phyloP scores from a whole-genome alignment of 2,797 vertebrate species.

The Odontamblyopus rebecca region DNA sequence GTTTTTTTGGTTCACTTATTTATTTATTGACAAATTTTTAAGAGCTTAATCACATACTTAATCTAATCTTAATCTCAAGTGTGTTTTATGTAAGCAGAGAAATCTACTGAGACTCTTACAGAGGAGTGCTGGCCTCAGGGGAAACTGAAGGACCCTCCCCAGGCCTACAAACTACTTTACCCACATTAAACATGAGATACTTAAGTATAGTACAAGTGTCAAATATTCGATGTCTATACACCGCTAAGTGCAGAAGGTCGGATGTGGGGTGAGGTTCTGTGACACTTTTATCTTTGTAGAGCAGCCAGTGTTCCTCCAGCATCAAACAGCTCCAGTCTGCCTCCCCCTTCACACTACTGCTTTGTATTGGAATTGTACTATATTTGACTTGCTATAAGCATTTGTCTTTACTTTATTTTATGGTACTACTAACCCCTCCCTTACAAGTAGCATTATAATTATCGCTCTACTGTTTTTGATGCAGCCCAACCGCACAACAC shows the following conservation, averaged over 20 bases:
- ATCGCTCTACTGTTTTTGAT: too few species aligned
- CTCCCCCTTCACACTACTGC: neutral
- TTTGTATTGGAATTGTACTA: neutral
- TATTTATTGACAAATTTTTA: too few species aligned
- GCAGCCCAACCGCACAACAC: too few species aligned
- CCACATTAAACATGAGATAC: neutral
- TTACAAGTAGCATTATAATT: too few species aligned
- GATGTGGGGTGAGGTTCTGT: conserved; percentile 12
- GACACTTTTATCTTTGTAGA: conserved; percentile 39
- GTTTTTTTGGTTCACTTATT: too few species aligned
- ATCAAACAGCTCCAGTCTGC: conserved; percentile 5
- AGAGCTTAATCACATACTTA: too few species aligned
- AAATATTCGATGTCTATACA: neutral
- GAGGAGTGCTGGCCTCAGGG: too few species aligned
- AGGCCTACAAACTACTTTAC: neutral
- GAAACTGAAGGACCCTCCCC: too few species aligned
- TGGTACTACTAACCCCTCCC: too few species aligned
- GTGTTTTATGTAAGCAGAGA: neutral
- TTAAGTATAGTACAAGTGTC: neutral
- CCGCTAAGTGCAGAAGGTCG: conserved; percentile 10
- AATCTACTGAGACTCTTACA: neutral
- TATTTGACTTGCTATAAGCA: too few species aligned
- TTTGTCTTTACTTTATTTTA: too few species aligned
- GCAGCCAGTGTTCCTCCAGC: conserved; percentile 31
- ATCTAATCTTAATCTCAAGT: too few species aligned